These are phyloP conservation scores for Euzetes globulus DNA, from an alignment of 2,888 invertebrate species.

Conservation along the genomic window DNA sequence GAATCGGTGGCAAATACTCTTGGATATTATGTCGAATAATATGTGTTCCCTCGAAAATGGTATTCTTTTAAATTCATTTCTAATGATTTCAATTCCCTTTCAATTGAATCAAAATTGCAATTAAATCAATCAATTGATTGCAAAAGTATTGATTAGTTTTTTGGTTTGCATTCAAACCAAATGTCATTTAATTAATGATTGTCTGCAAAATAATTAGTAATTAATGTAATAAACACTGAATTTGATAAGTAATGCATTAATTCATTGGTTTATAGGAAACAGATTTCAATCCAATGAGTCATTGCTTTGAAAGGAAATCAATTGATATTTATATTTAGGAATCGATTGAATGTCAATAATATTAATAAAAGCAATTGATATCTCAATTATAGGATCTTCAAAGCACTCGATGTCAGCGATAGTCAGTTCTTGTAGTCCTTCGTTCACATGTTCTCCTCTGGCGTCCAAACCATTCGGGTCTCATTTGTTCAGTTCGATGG, in stretches of 20 bases:
- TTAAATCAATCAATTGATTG: too few species aligned
- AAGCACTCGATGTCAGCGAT: slow-evolving; percentile 25
- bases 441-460: slow-evolving; percentile 10
- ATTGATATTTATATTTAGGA: background rate
- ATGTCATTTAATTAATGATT: too few species aligned
- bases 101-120: too few species aligned
- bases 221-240: background rate
- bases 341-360: background rate
- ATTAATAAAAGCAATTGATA: background rate
- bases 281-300: slow-evolving; percentile 8
- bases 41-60: slow-evolving; percentile 28
- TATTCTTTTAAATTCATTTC: background rate
- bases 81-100: background rate
- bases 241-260: background rate
- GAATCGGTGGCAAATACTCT: background rate
- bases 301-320: background rate
- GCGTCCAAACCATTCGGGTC: slow-evolving; percentile 22
- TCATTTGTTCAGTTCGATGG: slow-evolving; percentile 21
- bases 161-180: too few species aligned
- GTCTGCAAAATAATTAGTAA: too few species aligned
- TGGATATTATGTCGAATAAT: background rate
- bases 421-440: slow-evolving; percentile 17
- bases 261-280: background rate
- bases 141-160: background rate
- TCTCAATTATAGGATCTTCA: background rate